Evolutionary conservation across 1,140 invertebrate genomes (phyloP).

Genomic region (Tribolium castaneum): DNA sequence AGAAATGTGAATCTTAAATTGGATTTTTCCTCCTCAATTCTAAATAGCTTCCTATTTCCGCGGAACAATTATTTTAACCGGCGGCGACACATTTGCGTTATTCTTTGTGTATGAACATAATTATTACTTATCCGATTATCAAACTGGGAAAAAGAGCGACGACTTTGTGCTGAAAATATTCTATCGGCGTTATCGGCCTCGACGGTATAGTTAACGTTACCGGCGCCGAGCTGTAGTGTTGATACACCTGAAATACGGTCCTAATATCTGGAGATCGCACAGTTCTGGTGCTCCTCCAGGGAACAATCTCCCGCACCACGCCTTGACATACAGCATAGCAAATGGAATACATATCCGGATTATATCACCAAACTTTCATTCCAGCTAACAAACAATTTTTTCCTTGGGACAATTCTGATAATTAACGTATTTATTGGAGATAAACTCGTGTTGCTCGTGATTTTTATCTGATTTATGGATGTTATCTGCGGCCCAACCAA

Average conservation of each 20-base stretch:
- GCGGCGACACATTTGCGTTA: neutral
- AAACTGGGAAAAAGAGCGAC: conserved; percentile 41
- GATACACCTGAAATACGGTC: conserved; percentile 52
- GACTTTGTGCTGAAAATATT: conserved; percentile 47
- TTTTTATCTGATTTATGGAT: neutral
- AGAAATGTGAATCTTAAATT: conserved; percentile 54
- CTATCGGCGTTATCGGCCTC: conserved; percentile 52
- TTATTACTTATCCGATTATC: conserved; percentile 30
- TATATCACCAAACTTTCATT: neutral
- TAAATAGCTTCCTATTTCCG: conserved; percentile 46
- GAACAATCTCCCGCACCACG: conserved; percentile 42
- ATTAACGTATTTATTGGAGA: neutral
- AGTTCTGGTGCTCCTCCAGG: conserved; percentile 29
- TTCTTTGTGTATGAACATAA: neutral
- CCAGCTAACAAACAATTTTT: neutral
- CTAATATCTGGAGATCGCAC: conserved; percentile 45
- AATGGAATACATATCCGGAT: neutral
- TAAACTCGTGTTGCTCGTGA: neutral
- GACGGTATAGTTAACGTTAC: conserved; percentile 43
- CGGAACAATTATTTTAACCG: conserved; percentile 32
- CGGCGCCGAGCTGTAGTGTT: conserved; percentile 44
- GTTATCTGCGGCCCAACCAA: neutral
- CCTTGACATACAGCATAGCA: conserved; percentile 38
- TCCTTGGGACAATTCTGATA: neutral
- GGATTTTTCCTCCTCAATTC: conserved; percentile 52